These are phyloP conservation scores for Emmelina monodactyla DNA, from an alignment of 2,888 invertebrate species.

Conservation along the genomic window DNA sequence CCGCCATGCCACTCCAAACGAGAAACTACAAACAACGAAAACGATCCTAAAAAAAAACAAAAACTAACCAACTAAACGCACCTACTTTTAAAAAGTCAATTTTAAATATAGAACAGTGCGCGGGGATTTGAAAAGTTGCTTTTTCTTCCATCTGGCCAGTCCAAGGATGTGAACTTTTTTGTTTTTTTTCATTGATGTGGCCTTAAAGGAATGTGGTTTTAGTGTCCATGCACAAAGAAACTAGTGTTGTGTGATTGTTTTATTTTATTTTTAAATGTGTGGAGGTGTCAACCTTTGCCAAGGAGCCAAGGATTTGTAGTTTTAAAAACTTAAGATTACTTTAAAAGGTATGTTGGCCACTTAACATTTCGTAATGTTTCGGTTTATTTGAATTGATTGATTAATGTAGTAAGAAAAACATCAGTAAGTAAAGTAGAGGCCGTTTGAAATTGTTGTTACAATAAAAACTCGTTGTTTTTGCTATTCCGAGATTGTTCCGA, in stretches of 20 bases:
- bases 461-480: too few species aligned
- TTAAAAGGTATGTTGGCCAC: constrained; percentile 24
- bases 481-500: too few species aligned
- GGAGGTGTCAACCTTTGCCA: constrained; percentile 28
- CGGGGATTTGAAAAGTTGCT: constrained; percentile 9
- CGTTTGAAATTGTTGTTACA: too few species aligned
- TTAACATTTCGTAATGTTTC: not conserved
- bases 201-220: constrained; percentile 45
- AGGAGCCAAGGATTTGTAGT: constrained; percentile 22
- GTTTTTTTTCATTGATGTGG: constrained; percentile 21
- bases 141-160: constrained; percentile 26
- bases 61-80: constrained; percentile 10
- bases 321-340: constrained; percentile 19
- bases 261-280: constrained; percentile 32
- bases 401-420: too few species aligned
- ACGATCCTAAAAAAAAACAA: constrained; percentile 29
- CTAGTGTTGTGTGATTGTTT: constrained; percentile 40
- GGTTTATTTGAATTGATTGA: not conserved
- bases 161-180: constrained; percentile 47
- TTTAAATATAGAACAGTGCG: constrained; percentile 17
- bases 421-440: too few species aligned
- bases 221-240: constrained; percentile 40
- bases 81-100: constrained; percentile 17
- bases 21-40: constrained; percentile 39
- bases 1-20: constrained; percentile 54